These are phyloP conservation scores for Venusia cambrica DNA, from an alignment of 2,888 invertebrate genomes.

Conservation along the genomic window DNA sequence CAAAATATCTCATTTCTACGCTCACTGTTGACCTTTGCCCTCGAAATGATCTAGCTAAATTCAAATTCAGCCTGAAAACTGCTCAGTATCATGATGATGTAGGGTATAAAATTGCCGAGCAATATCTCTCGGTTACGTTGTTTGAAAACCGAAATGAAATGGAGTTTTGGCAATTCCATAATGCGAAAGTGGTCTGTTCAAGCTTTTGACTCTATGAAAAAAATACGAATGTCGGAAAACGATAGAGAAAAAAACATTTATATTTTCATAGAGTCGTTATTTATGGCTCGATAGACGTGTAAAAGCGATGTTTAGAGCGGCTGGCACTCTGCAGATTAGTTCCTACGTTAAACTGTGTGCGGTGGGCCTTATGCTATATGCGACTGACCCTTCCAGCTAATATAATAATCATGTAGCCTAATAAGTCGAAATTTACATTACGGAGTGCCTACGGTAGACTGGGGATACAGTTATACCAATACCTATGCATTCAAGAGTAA, in stretches of 20 bases:
- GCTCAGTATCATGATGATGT: conserved; percentile 24
- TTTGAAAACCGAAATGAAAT: conserved; percentile 51
- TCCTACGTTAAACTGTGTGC: conserved; percentile 53
- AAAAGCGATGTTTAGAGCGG: conserved; percentile 77
- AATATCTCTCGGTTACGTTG: conserved; percentile 34
- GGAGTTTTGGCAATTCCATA: conserved; percentile 81
- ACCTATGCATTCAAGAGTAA: too few relatives aligned
- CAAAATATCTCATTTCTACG: conserved; percentile 82
- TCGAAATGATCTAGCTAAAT: conserved; percentile 42
- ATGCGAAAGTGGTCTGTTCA: conserved; percentile 81
- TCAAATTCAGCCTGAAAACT: conserved; percentile 29
- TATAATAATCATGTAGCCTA: conserved; percentile 67
- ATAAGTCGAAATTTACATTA: conserved; percentile 48
- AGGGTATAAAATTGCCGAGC: conserved; percentile 34
- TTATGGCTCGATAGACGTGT: conserved; percentile 76
- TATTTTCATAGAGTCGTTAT: conserved; percentile 80
- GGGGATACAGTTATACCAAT: too few relatives aligned
- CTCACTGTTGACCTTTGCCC: conserved; percentile 54
- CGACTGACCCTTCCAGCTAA: conserved; percentile 69
- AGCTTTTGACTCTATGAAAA: conserved; percentile 81
- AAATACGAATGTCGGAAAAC: conserved; percentile 75
- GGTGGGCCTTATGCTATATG: conserved; percentile 52
- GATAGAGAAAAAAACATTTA: conserved; percentile 79
- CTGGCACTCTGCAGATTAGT: conserved; percentile 78
- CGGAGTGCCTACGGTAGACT: too few relatives aligned